These are phyloP conservation scores for Carettochelys insculpta DNA, from an alignment of 2,113 vertebrate genomes.

Conservation along the genomic window DNA sequence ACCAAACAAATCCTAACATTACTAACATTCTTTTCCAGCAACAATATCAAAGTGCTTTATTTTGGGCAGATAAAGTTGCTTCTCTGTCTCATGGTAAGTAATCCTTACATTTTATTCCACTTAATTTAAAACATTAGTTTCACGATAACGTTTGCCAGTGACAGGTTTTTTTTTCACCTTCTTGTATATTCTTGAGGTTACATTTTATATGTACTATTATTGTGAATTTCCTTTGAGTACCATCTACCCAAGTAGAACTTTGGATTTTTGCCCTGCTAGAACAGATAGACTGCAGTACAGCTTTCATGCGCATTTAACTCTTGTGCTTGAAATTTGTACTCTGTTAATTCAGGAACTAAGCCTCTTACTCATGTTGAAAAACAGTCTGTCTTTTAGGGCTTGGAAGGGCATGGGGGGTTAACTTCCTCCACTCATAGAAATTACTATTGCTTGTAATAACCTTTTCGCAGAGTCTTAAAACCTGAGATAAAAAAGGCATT, in stretches of 20 bases:
- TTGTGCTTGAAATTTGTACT: not conserved
- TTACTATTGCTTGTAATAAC: not conserved
- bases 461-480: not conserved
- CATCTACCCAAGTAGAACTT: fast-evolving
- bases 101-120: not conserved
- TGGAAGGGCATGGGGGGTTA: not conserved
- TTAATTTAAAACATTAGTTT: not conserved
- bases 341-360: not conserved
- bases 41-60: conserved; percentile 98
- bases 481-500: not conserved
- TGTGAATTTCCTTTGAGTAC: not conserved
- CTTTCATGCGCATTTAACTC: not conserved
- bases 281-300: not conserved
- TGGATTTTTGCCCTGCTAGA: not conserved
- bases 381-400: not conserved
- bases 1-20: not conserved
- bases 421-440: not conserved
- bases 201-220: not conserved
- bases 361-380: not conserved
- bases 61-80: conserved; percentile 99
- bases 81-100: conserved; percentile 95
- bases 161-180: not conserved
- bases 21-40: conserved; percentile 81
- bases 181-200: not conserved
- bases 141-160: not conserved